A percentile compares a stretch with the other conserved stretches of the same genome.
Evolutionary conservation across 2,113 vertebrate genomes (phyloP).

Genomic region (Melanerpes aurifrons): DNA sequence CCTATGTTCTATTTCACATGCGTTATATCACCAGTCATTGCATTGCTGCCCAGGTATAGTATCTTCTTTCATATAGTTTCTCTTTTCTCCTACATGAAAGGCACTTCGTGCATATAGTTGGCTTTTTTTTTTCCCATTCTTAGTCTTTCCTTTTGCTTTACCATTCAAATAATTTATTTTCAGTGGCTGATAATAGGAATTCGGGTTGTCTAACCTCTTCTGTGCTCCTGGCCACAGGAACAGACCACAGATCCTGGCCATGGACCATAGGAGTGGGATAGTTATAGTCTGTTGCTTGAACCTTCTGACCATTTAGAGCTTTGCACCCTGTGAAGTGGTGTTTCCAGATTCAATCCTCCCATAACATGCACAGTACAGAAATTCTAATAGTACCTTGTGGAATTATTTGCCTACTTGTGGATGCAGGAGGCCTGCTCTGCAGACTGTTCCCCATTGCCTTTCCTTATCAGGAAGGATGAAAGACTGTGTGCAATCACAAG

Average conservation of each 20-base stretch:
- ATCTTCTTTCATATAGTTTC: background rate
- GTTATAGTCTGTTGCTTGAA: background rate
- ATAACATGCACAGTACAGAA: background rate
- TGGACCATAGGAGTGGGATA: background rate
- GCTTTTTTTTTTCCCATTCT: background rate
- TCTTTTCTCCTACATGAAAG: background rate
- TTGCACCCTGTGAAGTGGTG: background rate
- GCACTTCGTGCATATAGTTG: background rate
- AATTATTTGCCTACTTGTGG: background rate
- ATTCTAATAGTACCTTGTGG: background rate
- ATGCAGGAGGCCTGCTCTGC: background rate
- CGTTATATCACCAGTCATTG: constrained; percentile 84
- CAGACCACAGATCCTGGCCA: background rate
- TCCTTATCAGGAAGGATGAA: background rate
- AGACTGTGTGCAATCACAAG: background rate
- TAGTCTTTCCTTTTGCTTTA: background rate
- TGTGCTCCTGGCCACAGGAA: background rate
- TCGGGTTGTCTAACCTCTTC: background rate
- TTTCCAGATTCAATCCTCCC: background rate
- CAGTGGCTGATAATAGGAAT: background rate
- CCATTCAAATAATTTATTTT: background rate
- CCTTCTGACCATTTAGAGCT: background rate
- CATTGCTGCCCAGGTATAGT: constrained; percentile 90
- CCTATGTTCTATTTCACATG: constrained; percentile 92
- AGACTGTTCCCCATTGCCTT: background rate